Base-by-base conservation (phyloP, 2,888 invertebrate species). In the Colostygia pectinataria region DNA sequence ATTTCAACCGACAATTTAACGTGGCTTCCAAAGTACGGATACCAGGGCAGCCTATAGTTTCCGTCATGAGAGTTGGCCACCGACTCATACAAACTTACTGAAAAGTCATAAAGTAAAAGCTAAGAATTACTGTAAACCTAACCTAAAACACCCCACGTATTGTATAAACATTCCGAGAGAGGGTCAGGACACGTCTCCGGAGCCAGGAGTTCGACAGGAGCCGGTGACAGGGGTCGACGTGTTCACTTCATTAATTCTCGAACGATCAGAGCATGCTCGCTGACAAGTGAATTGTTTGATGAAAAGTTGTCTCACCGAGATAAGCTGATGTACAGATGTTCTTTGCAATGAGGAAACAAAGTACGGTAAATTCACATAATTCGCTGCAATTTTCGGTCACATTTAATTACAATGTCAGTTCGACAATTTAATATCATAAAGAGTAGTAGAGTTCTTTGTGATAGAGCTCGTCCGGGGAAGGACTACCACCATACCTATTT, bases 241-340 rank as follows among this genome's bases (percentile, higher is more conserved):
- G 79, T 74, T 78, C 80, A 83, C 84, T 89, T 89, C 88, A 90
- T 90, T 89, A 89, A 88, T 90, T 84, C 84, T 81, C 81, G 74
- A 82, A 71, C 80, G 83, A 81, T 84, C 82, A 83, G 53, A 56
- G 57, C 61, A 63, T 66, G 58, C 61, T 63, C 31, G 50, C 59
- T 65, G 66, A 68, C 63, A 59, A 48, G 45, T 52, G 48, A 46
- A 54, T 44, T 34, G 41, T 44, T n/a, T 46, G 39, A 50, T 31
- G 42, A 53, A 53, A 46, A 46, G 31, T 29, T 44, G 46, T 46
- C 46, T 47, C 23, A 23, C 39, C 46, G 18, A 46, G 46, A 46
- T 52, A 52, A 24, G 45, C 27, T 45, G 37, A 41, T 51, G 41
- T 41, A n/a, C 37, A 24, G 14, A 41, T 42, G 38, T 38, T 46